phyloP scores from a whole-genome alignment of 2,888 invertebrate genomes.

The Ecliptopera silaceata region DNA sequence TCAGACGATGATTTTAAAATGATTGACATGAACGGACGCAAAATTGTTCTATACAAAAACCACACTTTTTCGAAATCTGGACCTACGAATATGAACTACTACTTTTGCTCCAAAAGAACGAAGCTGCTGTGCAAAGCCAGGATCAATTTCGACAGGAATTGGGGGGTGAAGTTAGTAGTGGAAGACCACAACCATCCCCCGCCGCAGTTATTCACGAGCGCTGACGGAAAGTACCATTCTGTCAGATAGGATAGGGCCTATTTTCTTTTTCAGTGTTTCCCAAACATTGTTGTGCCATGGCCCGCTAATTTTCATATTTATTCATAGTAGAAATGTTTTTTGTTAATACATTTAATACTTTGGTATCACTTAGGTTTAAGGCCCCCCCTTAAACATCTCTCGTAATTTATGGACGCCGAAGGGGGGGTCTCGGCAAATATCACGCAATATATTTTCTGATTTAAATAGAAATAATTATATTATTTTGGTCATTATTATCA shows the following conservation, averaged over 20 bases:
- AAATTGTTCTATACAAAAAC: slow-evolving; percentile 30
- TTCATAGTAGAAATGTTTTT: no score
- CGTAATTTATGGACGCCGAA: no score
- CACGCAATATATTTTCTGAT: no score
- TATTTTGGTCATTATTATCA: no score
- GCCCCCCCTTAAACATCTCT: no score
- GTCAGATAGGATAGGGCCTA: not conserved
- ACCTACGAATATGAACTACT: slow-evolving; percentile 13
- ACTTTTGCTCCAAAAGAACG: slow-evolving; percentile 34
- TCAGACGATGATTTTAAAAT: slow-evolving; percentile 20
- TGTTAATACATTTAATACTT: no score
- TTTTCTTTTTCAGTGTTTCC: no score
- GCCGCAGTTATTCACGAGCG: slow-evolving; percentile 6
- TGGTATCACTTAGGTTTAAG: no score
- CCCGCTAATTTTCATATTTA: no score
- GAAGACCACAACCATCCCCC: slow-evolving; percentile 28
- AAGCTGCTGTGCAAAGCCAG: slow-evolving; percentile 35
- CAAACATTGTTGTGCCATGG: no score
- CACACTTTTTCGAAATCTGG: slow-evolving; percentile 35
- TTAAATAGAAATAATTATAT: no score
- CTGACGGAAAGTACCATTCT: slow-evolving; percentile 17
- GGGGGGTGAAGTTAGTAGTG: slow-evolving; percentile 5
- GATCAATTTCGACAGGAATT: slow-evolving; percentile 27
- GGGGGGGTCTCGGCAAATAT: no score
- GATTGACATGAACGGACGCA: slow-evolving; percentile 28